Conservation (phyloP, 2,888 invertebrate genomes). For the Eupithecia inturbata region DNA sequence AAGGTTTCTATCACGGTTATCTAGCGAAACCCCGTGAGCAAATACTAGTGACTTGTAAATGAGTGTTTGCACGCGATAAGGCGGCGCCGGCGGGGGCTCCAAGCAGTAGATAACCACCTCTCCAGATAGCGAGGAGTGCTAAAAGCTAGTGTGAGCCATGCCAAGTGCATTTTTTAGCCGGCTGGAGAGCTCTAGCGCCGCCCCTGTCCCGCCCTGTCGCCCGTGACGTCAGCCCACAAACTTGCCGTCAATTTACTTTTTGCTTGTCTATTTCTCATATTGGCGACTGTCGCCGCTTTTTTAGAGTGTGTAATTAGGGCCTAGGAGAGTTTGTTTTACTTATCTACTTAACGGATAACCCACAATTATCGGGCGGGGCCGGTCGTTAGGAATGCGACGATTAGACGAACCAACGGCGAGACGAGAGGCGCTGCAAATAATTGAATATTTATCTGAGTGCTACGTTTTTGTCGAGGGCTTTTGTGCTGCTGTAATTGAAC, state of each 20-base stretch:
- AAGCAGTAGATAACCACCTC: constrained; percentile 68
- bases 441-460: constrained; percentile 39
- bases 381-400: constrained; percentile 55
- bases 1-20: constrained; percentile 58
- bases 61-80: constrained; percentile 80
- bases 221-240: constrained; percentile 77
- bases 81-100: constrained; percentile 77
- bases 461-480: constrained; percentile 36
- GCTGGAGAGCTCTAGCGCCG: constrained; percentile 69
- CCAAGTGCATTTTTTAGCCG: constrained; percentile 68
- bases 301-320: constrained; percentile 76
- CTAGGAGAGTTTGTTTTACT: constrained; percentile 71
- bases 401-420: constrained; percentile 46
- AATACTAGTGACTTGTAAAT: constrained; percentile 78
- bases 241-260: constrained; percentile 72
- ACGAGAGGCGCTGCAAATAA: constrained; percentile 38
- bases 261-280: constrained; percentile 76
- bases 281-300: constrained; percentile 82
- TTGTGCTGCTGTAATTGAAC: constrained; percentile 58
- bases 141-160: constrained; percentile 75
- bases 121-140: constrained; percentile 70
- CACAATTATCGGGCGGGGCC: constrained; percentile 57
- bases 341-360: constrained; percentile 61
- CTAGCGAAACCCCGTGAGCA: constrained; percentile 74
- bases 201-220: constrained; percentile 80